Evolutionary conservation across 30 jellyfish, hydroid and myxozoan species (phyloP).

Genomic region (Hydra vulgaris): DNA sequence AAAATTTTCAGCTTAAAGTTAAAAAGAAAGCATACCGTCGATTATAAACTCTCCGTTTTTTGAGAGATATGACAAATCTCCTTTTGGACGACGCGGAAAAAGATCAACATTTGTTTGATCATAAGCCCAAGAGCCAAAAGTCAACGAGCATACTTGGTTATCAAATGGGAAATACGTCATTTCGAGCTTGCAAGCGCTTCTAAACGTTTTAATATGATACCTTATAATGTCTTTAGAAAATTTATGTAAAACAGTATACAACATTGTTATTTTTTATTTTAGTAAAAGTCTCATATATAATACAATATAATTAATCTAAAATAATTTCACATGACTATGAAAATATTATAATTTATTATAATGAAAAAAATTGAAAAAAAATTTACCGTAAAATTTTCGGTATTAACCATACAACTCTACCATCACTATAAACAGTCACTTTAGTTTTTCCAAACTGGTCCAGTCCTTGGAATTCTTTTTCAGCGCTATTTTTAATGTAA

Average conservation of each 20-base stretch:
- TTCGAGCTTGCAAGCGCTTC: constrained; percentile 70
- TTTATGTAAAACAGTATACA: no score
- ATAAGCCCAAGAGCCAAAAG: constrained; percentile 80
- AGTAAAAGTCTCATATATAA: no score
- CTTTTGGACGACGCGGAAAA: constrained; percentile 18
- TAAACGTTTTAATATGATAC: no score
- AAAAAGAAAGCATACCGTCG: constrained; percentile 39
- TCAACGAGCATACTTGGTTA: constrained; percentile 57
- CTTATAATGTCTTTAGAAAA: no score
- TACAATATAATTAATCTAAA: no score
- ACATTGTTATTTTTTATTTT: no score
- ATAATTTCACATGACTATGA: not conserved
- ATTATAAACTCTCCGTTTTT: constrained; percentile 73
- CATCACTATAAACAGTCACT: constrained; percentile 39
- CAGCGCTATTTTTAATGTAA: no score
- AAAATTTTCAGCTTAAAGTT: no score
- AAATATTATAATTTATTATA: no score
- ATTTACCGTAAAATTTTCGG: constrained; percentile 44
- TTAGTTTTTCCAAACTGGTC: constrained; percentile 63
- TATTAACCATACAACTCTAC: constrained; percentile 61
- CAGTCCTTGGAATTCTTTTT: constrained; percentile 56
- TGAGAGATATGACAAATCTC: constrained; percentile 52
- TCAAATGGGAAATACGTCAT: constrained; percentile 80
- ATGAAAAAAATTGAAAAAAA: not conserved
- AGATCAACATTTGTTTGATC: constrained; percentile 58